Conservation (phyloP, 2,113 vertebrate genomes). For the Siniperca knerii region DNA sequence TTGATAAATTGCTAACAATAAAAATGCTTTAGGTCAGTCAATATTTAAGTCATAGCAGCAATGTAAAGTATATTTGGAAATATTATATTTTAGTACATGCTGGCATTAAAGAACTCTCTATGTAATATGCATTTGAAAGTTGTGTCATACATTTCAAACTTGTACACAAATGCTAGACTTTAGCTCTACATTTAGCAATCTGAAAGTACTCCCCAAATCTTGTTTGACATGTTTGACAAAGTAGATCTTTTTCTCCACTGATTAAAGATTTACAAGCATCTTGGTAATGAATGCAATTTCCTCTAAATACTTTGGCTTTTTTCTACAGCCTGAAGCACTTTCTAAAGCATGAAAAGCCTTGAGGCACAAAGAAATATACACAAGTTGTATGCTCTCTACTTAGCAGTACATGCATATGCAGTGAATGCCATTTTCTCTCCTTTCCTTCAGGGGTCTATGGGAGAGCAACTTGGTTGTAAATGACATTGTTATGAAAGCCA, state of each 20-base stretch:
- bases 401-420: constrained; percentile 67
- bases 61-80: not conserved
- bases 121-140: not conserved
- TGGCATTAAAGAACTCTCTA: not conserved
- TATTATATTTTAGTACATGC: not conserved
- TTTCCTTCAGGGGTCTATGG: constrained; percentile 77
- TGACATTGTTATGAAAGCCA: constrained; percentile 81
- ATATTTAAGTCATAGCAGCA: not conserved
- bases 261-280: constrained; percentile 74
- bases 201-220: constrained; percentile 55
- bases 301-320: constrained; percentile 73
- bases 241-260: constrained; percentile 47
- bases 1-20: not conserved
- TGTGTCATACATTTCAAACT: not conserved
- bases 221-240: constrained; percentile 61
- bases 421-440: constrained; percentile 70
- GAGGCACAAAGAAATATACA: constrained; percentile 76
- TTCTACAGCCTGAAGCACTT: constrained; percentile 68
- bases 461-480: constrained; percentile 82
- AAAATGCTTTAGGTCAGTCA: not conserved
- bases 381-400: constrained; percentile 62
- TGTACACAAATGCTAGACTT: not conserved
- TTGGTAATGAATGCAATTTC: constrained; percentile 76
- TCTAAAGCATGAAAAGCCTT: constrained; percentile 76
- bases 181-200: constrained; percentile 49